Evolutionary conservation across 1,140 invertebrate species (phyloP).

Genomic region (Drosophila nebulosa): DNA sequence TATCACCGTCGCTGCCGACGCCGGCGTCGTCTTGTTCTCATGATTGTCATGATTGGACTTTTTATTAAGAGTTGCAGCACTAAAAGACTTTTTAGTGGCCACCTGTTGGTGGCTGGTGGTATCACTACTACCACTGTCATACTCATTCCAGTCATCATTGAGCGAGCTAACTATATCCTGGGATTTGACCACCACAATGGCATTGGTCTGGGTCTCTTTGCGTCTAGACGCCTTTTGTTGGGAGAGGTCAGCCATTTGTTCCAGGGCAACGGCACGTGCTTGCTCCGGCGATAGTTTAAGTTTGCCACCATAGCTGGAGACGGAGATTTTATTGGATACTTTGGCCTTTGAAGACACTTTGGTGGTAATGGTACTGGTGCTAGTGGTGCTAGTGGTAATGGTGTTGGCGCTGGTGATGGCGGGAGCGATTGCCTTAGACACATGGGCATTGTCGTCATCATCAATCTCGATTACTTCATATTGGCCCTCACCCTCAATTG

Average conservation of each 20-base stretch:
- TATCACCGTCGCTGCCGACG: not conserved
- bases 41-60: not conserved
- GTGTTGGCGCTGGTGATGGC: not conserved
- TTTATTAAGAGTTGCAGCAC: not conserved
- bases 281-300: conserved; percentile 60
- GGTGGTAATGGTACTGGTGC: not conserved
- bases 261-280: conserved; percentile 62
- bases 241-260: conserved; percentile 66
- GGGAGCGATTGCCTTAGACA: conserved; percentile 5
- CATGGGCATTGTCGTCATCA: conserved; percentile 43
- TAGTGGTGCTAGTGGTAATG: not conserved
- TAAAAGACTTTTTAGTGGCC: conserved; percentile 5
- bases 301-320: conserved; percentile 10
- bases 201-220: conserved; percentile 40
- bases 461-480: conserved; percentile 78
- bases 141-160: conserved; percentile 78
- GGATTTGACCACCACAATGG: conserved; percentile 19
- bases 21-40: not conserved
- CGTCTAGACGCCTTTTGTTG: conserved; percentile 39
- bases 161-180: conserved; percentile 50
- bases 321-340: not conserved
- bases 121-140: conserved; percentile 23
- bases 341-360: not conserved
- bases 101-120: not conserved
- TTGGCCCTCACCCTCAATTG: conserved; percentile 74